Conservation (phyloP, 2,113 vertebrate species). For the Heterotis niloticus region DNA sequence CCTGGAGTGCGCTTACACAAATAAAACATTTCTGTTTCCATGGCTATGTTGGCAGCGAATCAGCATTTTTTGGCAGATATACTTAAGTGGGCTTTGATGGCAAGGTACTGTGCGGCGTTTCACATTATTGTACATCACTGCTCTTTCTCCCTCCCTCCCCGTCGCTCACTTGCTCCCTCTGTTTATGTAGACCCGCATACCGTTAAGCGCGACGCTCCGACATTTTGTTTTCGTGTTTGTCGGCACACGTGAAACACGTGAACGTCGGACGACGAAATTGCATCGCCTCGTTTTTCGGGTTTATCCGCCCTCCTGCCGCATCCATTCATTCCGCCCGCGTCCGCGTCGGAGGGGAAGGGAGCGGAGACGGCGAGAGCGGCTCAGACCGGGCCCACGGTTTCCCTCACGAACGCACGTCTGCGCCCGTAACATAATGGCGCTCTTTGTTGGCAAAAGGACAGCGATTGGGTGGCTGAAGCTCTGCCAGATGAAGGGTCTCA, state of each 20-base stretch:
- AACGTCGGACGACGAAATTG: not conserved
- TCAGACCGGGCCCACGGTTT: not conserved
- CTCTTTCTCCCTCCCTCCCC: not conserved
- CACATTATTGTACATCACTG: constrained; percentile 18
- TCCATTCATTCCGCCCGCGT: not conserved
- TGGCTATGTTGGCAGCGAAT: constrained; percentile 20
- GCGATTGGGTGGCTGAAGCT: not conserved
- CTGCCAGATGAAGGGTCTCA: not conserved
- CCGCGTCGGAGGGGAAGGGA: not conserved
- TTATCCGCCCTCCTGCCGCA: not conserved
- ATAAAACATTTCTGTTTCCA: constrained; percentile 21
- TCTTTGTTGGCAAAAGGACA: no score
- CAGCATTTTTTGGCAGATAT: constrained; percentile 27
- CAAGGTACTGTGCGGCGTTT: not conserved
- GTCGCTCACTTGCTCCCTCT: not conserved
- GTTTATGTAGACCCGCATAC: not conserved
- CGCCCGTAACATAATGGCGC: not conserved
- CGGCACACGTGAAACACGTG: not conserved
- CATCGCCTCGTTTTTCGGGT: not conserved
- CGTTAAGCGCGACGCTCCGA: not conserved
- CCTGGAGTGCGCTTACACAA: constrained; percentile 4
- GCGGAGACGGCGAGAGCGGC: not conserved
- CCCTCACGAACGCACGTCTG: not conserved
- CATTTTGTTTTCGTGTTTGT: not conserved
- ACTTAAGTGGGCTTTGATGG: constrained; percentile 22